These are phyloP conservation scores for Campopleginae sp. DNA, from an alignment of 2,888 invertebrate genomes.

Conservation along the genomic window DNA sequence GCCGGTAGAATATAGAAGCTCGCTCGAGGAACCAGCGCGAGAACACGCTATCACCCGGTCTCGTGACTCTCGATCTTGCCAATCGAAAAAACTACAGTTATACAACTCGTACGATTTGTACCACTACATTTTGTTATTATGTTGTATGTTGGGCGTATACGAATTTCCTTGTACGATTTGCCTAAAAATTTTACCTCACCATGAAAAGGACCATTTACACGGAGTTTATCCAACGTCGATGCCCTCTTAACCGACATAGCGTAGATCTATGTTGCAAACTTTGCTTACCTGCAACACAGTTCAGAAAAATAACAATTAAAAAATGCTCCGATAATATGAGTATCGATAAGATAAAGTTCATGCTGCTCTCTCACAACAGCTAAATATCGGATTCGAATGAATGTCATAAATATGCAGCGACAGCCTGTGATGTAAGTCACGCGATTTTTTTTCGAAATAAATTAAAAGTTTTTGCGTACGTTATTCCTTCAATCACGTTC, in stretches of 20 bases:
- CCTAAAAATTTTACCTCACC: slow-evolving; percentile 30
- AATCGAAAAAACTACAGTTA: slow-evolving; percentile 15
- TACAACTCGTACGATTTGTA: not conserved
- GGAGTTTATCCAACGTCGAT: slow-evolving; percentile 20
- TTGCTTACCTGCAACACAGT: slow-evolving; percentile 78
- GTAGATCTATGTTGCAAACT: slow-evolving; percentile 10
- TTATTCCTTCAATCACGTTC: too few species aligned
- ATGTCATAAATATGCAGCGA: not conserved
- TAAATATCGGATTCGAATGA: not conserved
- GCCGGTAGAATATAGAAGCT: slow-evolving; percentile 58
- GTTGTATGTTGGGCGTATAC: not conserved
- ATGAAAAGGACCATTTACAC: slow-evolving; percentile 39
- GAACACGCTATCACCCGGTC: slow-evolving; percentile 36
- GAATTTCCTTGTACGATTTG: slow-evolving; percentile 20
- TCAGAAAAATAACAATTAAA: slow-evolving; percentile 54
- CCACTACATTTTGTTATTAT: not conserved
- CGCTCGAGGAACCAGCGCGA: slow-evolving; percentile 28
- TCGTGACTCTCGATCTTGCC: slow-evolving; percentile 34
- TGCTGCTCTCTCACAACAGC: not conserved
- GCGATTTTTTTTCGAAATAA: not conserved
- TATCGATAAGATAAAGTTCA: not conserved
- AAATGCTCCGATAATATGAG: not conserved
- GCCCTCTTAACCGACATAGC: slow-evolving; percentile 14
- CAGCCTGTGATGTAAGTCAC: not conserved
- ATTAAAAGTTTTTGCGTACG: not conserved